These are phyloP conservation scores for Nylanderia fulva DNA, from an alignment of 1,140 invertebrate genomes.

Conservation along the genomic window DNA sequence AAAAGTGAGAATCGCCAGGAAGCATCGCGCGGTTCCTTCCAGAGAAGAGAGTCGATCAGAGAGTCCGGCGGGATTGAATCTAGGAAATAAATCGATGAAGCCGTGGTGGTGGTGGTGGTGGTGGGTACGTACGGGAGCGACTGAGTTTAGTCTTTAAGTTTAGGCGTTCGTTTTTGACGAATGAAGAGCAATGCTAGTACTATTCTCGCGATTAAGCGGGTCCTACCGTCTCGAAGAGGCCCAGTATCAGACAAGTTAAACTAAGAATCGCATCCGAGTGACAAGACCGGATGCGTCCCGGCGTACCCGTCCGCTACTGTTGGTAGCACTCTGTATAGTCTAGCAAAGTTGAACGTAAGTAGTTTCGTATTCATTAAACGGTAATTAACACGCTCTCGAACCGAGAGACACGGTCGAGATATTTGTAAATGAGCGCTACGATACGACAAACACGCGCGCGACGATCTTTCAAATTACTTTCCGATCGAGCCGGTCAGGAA, in stretches of 20 bases:
- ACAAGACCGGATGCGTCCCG: conserved; percentile 63
- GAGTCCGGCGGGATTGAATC: conserved; percentile 53
- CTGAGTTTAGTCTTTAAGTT: conserved; percentile 71
- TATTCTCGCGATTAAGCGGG: conserved; percentile 34
- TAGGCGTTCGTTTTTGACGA: conserved; percentile 47
- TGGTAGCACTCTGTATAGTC: conserved; percentile 79
- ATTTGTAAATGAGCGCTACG: conserved; percentile 78
- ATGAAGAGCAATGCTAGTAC: conserved; percentile 49
- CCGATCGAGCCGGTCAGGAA: conserved; percentile 38
- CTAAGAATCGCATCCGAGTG: conserved; percentile 57
- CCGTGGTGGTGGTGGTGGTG: conserved; percentile 68
- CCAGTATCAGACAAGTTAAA: conserved; percentile 64
- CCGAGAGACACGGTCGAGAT: conserved; percentile 74
- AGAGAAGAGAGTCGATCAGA: conserved; percentile 13
- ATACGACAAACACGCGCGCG: conserved; percentile 2
- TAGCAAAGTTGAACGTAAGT: conserved; percentile 79
- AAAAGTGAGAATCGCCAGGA: neutral
- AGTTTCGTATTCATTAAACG: conserved; percentile 79
- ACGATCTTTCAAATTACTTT: conserved; percentile 58
- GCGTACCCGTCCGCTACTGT: conserved; percentile 72
- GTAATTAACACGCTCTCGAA: conserved; percentile 70
- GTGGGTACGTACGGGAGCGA: conserved; percentile 74
- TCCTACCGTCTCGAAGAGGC: neutral
- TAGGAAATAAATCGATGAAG: conserved; percentile 65
- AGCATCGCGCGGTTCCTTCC: conserved; percentile 47